These are phyloP conservation scores for Motacilla alba DNA, from an alignment of 2,113 vertebrate genomes.

Conservation along the genomic window DNA sequence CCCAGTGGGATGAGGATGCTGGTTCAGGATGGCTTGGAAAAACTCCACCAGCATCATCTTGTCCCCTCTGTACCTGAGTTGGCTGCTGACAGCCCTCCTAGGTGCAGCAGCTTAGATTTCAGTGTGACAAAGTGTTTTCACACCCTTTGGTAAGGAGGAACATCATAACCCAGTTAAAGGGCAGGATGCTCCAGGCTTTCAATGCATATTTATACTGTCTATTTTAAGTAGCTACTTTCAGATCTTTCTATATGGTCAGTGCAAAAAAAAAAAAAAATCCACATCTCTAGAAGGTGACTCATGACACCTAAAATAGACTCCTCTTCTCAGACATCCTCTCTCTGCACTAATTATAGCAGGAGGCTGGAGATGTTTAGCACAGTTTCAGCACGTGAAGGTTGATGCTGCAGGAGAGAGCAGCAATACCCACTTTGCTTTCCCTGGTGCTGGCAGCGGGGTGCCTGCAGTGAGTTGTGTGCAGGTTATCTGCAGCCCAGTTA, in stretches of 20 bases:
- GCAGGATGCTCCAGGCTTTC: slow-evolving; percentile 8
- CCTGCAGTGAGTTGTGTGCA: not conserved
- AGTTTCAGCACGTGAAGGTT: not conserved
- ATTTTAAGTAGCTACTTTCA: slow-evolving; percentile 31
- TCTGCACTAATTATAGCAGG: slow-evolving; percentile 37
- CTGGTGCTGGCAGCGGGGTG: not conserved
- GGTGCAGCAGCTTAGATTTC: slow-evolving; percentile 27
- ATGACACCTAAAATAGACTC: slow-evolving; percentile 34
- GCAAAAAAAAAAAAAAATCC: not conserved
- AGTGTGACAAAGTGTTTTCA: slow-evolving; percentile 48
- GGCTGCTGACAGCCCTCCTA: not conserved
- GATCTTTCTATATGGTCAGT: slow-evolving; percentile 46
- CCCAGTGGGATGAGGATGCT: not conserved
- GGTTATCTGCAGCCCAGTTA: not conserved
- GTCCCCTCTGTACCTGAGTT: not conserved
- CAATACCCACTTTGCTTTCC: not conserved
- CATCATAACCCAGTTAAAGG: slow-evolving; percentile 57
- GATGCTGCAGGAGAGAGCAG: not conserved
- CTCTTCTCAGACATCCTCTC: slow-evolving; percentile 29
- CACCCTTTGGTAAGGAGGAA: slow-evolving; percentile 27
- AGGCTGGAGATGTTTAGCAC: slow-evolving; percentile 8
- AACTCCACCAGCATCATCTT: not conserved
- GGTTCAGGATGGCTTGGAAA: not conserved
- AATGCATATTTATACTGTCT: slow-evolving; percentile 29
- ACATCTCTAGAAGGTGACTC: slow-evolving; percentile 36